Conservation (phyloP, 2,113 vertebrate species). For the Hyaena hyaena region DNA sequence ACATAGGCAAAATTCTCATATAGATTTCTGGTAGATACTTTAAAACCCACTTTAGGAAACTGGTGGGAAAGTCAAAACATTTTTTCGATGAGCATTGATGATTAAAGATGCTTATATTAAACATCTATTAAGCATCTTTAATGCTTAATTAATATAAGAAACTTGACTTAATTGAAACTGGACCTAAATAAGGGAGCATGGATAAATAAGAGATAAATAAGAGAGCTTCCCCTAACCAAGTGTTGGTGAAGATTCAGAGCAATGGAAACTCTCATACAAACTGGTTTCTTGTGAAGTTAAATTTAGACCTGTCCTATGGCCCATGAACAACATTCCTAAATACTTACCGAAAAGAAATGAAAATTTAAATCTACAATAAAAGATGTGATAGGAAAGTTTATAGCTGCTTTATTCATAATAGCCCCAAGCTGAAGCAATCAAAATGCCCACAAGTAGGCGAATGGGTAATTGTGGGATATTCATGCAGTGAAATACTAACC, state of each 20-base stretch:
- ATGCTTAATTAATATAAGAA: background rate
- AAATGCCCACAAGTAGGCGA: background rate
- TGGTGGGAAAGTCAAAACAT: background rate
- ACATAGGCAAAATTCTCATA: background rate
- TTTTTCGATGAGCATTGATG: background rate
- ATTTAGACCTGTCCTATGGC: background rate
- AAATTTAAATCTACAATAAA: background rate
- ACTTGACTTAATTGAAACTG: constrained; percentile 15
- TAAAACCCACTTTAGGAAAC: constrained; percentile 51
- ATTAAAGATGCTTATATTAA: background rate
- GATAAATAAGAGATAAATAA: too few species aligned
- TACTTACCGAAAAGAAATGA: constrained; percentile 8
- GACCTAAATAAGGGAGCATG: background rate
- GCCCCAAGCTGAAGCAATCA: background rate
- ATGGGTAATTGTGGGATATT: background rate
- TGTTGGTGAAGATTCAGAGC: background rate
- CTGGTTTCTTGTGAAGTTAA: background rate
- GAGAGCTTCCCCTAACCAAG: background rate
- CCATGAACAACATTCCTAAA: background rate
- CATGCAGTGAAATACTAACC: background rate
- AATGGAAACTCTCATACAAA: background rate
- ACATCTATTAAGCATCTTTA: too few species aligned
- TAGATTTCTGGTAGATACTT: background rate
- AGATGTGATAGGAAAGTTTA: background rate
- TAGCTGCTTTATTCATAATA: background rate